These are phyloP conservation scores for Geococcyx californianus DNA, from an alignment of 2,113 vertebrate species.

Conservation along the genomic window DNA sequence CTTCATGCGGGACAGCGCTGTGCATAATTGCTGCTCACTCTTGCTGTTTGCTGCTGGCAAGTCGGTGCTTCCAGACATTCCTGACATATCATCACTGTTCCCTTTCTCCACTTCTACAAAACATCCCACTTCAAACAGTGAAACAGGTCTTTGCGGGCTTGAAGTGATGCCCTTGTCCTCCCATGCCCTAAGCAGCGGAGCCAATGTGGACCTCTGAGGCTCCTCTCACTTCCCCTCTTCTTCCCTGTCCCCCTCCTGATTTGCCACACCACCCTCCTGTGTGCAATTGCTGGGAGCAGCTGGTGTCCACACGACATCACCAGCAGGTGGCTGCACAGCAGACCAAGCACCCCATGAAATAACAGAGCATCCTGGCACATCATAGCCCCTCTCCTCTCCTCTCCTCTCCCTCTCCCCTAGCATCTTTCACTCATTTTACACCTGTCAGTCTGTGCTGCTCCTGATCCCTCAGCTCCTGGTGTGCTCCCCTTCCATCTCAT, in stretches of 20 bases:
- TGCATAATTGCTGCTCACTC: background rate
- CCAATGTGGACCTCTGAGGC: background rate
- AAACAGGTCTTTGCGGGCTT: background rate
- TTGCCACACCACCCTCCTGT: background rate
- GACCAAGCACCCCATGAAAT: background rate
- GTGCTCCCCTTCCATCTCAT: background rate
- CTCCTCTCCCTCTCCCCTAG: background rate
- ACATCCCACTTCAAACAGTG: background rate
- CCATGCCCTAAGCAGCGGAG: fast-evolving
- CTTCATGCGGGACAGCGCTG: background rate
- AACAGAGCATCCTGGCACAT: background rate
- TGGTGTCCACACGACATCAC: fast-evolving
- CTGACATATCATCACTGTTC: fast-evolving
- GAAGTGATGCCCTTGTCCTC: background rate
- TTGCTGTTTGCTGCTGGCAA: background rate
- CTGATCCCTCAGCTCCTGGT: background rate
- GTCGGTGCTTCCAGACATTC: background rate
- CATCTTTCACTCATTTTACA: background rate
- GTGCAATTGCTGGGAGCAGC: background rate
- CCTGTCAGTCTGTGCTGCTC: background rate
- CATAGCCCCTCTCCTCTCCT: background rate
- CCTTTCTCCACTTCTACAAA: background rate
- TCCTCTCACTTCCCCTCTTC: background rate
- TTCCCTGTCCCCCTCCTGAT: background rate
- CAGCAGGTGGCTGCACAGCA: fast-evolving